Conservation (phyloP, 2,888 invertebrate species). For the Cepaea hortensis region DNA sequence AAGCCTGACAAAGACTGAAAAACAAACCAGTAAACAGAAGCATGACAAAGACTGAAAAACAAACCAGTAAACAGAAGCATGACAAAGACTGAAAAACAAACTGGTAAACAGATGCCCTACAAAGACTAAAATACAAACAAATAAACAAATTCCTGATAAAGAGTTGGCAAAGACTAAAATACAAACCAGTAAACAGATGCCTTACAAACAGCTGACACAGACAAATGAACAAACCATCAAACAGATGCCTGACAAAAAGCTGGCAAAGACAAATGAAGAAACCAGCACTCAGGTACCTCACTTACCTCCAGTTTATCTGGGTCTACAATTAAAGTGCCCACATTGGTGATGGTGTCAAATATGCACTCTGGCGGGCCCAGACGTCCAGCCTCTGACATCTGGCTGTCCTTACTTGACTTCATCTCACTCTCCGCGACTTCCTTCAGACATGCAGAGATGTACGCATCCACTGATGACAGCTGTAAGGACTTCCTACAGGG, state of each 20-base stretch:
- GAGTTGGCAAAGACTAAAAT: neutral
- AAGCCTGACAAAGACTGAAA: neutral
- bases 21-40: neutral
- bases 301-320: conserved; percentile 84
- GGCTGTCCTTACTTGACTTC: conserved; percentile 23
- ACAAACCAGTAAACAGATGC: neutral
- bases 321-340: conserved; percentile 82
- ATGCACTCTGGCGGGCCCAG: conserved; percentile 77
- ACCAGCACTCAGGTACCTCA: neutral
- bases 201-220: neutral
- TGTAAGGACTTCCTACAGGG: conserved; percentile 44
- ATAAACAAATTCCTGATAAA: neutral
- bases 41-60: neutral
- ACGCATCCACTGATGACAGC: conserved; percentile 41
- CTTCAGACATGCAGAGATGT: conserved; percentile 44
- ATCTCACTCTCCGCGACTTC: conserved; percentile 41
- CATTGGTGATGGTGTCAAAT: conserved; percentile 80
- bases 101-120: no score
- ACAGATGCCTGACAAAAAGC: no score
- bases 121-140: neutral
- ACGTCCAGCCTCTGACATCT: conserved; percentile 69
- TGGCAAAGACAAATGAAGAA: neutral
- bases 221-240: neutral
- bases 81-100: neutral
- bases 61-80: neutral